These are phyloP conservation scores for Melieria omissa DNA, from an alignment of 2,888 invertebrate genomes.

Conservation along the genomic window DNA sequence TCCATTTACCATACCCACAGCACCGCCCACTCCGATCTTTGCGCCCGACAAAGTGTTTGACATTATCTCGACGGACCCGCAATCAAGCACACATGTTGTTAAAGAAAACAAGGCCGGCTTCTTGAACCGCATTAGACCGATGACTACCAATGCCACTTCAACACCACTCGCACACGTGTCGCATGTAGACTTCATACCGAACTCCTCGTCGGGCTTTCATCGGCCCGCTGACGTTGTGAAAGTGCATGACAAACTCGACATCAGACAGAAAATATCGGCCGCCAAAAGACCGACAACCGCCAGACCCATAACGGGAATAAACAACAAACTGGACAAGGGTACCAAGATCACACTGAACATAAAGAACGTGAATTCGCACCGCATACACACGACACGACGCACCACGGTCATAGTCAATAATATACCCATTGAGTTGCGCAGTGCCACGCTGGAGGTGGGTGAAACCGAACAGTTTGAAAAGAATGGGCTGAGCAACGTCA, in stretches of 20 bases:
- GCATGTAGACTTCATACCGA: constrained; percentile 53
- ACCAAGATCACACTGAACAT: constrained; percentile 44
- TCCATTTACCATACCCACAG: constrained; percentile 53
- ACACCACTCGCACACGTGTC: constrained; percentile 42
- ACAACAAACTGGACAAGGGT: constrained; percentile 60
- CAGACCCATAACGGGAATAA: constrained; percentile 53
- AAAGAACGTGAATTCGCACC: constrained; percentile 48
- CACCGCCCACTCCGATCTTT: constrained; percentile 35
- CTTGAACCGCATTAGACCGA: constrained; percentile 50
- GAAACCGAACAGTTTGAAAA: background rate
- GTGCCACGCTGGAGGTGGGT: constrained; percentile 38
- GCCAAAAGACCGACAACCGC: constrained; percentile 61
- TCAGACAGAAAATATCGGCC: constrained; percentile 64
- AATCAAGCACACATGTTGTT: constrained; percentile 33
- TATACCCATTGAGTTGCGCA: constrained; percentile 60
- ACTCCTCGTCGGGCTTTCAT: constrained; percentile 54
- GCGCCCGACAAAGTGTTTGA: constrained; percentile 51
- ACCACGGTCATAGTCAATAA: constrained; percentile 62
- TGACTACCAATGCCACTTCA: constrained; percentile 5
- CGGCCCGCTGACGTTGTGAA: constrained; percentile 55
- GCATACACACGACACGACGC: constrained; percentile 49
- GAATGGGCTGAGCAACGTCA: no score
- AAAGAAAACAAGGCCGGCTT: constrained; percentile 58
- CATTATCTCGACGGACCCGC: constrained; percentile 41
- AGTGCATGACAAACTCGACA: constrained; percentile 73